A percentile compares a stretch with the other conserved stretches of the same genome.
phyloP scores from a whole-genome alignment of 2,113 vertebrate genomes.

The Lagopus leucura region DNA sequence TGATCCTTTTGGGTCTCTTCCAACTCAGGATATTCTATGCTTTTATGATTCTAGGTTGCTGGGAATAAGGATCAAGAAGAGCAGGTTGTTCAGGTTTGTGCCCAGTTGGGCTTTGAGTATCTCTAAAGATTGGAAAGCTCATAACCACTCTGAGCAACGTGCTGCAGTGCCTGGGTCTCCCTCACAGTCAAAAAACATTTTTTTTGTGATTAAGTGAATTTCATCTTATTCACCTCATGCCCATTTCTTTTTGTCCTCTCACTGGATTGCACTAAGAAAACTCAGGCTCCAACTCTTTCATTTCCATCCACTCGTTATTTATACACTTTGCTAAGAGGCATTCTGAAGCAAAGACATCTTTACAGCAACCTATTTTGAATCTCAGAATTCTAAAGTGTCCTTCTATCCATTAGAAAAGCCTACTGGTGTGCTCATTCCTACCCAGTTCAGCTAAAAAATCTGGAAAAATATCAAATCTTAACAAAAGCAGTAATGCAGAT shows the following conservation, averaged over 20 bases:
- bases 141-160: not conserved
- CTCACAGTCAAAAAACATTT: not conserved
- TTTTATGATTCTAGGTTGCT: not conserved
- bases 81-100: not conserved
- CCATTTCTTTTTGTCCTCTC: not conserved
- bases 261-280: not conserved
- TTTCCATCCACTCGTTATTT: not conserved
- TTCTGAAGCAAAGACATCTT: not conserved
- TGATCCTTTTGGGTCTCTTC: not conserved
- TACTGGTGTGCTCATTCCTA: not conserved
- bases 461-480: not conserved
- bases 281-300: not conserved
- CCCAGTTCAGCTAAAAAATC: not conserved
- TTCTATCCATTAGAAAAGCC: not conserved
- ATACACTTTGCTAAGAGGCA: not conserved
- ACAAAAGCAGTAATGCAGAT: not conserved
- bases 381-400: not conserved
- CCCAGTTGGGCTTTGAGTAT: not conserved
- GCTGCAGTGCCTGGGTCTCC: not conserved
- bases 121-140: not conserved
- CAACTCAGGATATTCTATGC: not conserved
- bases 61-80: not conserved
- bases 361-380: not conserved
- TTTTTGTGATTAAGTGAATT: not conserved
- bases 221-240: not conserved